Percentiles rank a stretch among this genome's conserved stretches.
Evolutionary conservation across 2,797 vertebrate genomes (phyloP).

Genomic region (Phataginus tricuspis): DNA sequence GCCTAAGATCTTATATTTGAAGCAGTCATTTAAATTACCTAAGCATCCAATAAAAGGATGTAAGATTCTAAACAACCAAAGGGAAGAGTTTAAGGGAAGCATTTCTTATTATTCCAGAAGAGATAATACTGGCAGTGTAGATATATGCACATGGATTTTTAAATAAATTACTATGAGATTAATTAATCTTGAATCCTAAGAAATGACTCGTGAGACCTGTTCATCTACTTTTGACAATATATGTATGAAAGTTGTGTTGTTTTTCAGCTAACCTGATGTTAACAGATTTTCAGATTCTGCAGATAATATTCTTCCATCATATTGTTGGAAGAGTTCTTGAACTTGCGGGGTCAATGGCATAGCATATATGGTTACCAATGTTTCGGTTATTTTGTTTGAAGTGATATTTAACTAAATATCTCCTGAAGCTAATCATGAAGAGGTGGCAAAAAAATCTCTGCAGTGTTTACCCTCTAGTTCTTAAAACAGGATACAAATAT

Average conservation of each 20-base stretch:
- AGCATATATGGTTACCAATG: background rate
- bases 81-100: background rate
- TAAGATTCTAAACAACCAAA: conserved; percentile 17
- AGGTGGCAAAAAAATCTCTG: conserved; percentile 62
- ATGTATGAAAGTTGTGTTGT: conserved; percentile 52
- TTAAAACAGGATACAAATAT: conserved; percentile 2
- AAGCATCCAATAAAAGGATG: background rate
- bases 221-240: conserved; percentile 47
- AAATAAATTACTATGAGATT: conserved; percentile 51
- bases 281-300: conserved; percentile 42
- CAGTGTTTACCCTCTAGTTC: conserved; percentile 36
- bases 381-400: conserved; percentile 29
- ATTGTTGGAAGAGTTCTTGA: background rate
- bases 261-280: conserved; percentile 54
- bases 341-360: background rate
- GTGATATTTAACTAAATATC: conserved; percentile 65
- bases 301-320: conserved; percentile 2
- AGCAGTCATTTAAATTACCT: background rate
- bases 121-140: background rate
- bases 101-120: background rate
- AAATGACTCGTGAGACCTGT: conserved; percentile 47
- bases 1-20: background rate
- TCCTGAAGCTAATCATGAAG: conserved; percentile 57
- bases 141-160: background rate
- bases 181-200: conserved; percentile 74